Base-by-base conservation (phyloP, 1,140 invertebrate genomes). In the Muscidifurax raptorellus region DNA sequence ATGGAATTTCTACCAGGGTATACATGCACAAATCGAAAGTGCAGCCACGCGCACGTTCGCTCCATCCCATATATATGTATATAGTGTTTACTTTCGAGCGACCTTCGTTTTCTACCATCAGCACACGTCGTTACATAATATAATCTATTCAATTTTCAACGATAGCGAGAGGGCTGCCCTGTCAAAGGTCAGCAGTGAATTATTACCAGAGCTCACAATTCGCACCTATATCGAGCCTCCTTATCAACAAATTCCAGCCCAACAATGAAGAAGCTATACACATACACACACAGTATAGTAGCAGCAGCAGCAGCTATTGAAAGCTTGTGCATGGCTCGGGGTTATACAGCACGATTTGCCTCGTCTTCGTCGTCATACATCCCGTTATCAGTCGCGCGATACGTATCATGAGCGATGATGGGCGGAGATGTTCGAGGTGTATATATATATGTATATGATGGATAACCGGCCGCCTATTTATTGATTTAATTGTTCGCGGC, bases 401-500 rank as follows among this genome's bases (percentile, higher is more conserved):
- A 67, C 52, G 52, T 67, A 79, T 79, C 77, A 25, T 79, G 77
- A 79, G 77, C 59, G 77, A 79, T 79, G 77, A 79, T 66, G 77
- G 77, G 77, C 77, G 77, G 77, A 40, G 52, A 66, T 28, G 12
- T 64, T 59, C 28, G 22, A 22, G 28, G n/a, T n/a, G n/a, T n/a
- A n/a, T n/a, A n/a, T n/a, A n/a, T n/a, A n/a, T n/a, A n/a, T n/a
- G n/a, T n/a, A 27, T 28, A 30, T 79, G 77, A 79, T 79, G 47
- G 30, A 79, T 27, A 32, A n/a, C 12, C 78, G 36, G 10, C 32
- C 78, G 64, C 64, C 77, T 67, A 79, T 79, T 79, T 79, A 79
- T 79, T 79, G 77, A 79, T 79, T 79, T 80, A 80, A 80, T 80
- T 80, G 78, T 71, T 80, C 66, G 28, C 71, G 71, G 30, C 69